These are phyloP conservation scores for Chondrosia reniformis DNA, from an alignment of 37 sponge, comb jelly and placozoan species.

Conservation along the genomic window DNA sequence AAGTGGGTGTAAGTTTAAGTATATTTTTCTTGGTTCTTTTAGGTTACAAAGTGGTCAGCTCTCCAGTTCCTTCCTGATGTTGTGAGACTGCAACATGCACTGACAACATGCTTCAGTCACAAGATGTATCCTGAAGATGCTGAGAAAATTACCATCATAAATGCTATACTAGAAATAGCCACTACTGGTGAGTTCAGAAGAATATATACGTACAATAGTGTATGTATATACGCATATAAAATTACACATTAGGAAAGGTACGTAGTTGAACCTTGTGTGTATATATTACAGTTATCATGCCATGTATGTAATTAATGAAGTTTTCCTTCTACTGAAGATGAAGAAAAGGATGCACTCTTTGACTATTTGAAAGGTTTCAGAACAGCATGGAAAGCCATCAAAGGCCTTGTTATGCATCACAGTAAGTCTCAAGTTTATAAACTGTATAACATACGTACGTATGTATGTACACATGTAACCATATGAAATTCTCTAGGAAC, in stretches of 20 bases:
- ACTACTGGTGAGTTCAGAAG: not conserved
- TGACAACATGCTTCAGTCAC: slow-evolving; percentile 18
- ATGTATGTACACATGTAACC: too few species aligned
- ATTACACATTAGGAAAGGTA: too few species aligned
- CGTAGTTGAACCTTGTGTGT: too few species aligned
- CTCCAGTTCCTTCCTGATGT: slow-evolving; percentile 73
- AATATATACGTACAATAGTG: not conserved
- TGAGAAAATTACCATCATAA: slow-evolving; percentile 26
- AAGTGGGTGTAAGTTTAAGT: not conserved
- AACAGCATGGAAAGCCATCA: slow-evolving; percentile 49
- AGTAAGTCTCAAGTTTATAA: too few species aligned
- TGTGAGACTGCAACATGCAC: slow-evolving; percentile 41
- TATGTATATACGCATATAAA: not conserved
- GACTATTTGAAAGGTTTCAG: slow-evolving; percentile 14
- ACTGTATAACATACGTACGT: too few species aligned
- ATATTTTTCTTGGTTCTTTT: too few species aligned
- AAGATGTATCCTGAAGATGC: slow-evolving; percentile 25
- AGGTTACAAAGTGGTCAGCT: too few species aligned
- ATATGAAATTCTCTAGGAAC: too few species aligned
- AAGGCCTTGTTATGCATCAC: too few species aligned
- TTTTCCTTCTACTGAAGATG: slow-evolving; percentile 12
- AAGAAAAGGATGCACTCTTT: not conserved
- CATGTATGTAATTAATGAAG: not conserved
- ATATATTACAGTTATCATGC: too few species aligned
- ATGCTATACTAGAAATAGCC: slow-evolving; percentile 9